Base-by-base conservation (phyloP, 2,888 invertebrate species). In the Chesias legatella region DNA sequence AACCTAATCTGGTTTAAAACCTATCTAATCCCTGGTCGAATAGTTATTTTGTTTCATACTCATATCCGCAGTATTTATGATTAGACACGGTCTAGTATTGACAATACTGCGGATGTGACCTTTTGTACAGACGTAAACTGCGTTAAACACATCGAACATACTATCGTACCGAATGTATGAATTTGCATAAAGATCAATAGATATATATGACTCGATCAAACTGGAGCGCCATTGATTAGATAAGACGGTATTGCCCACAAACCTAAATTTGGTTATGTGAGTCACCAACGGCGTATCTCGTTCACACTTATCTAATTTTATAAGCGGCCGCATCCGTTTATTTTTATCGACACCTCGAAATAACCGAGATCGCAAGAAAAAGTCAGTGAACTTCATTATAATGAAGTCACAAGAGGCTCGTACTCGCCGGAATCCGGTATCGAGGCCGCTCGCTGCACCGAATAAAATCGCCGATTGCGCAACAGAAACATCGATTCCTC, bases 401-500 rank as follows among this genome's bases (percentile, higher is more conserved):
- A 71, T 71, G 60, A 67, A 72, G 67, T 73, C 65, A 69, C 69
- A 58, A 65, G 64, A 56, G 56, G 56, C 61, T 65, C 58, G 60
- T 58, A 58, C 60, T 57, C 59, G 43, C 50, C 48, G 51, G 67
- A 58, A 59, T 67, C 62, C 64, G 45, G 67, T 64, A 74, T 68
- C 60, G 66, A 63, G 72, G 73, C 69, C 75, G 67, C 45, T 55
- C 63, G 63, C 63, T 69, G 70, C 67, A 69, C 63, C 65, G 63
- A 73, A 76, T 74, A 74, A 78, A 71, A 73, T 72, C 62, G 67
- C 61, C 64, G 64, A 70, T 79, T 81, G 61, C 73, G 70, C 76
- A 77, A 78, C 66, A 53, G 43, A 53, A 67, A 62, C 69, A 70
- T 70, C 73, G 64, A 63, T 63, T 63, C 68, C 63, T 67, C 61